These are phyloP conservation scores for Callosobruchus maculatus DNA, from an alignment of 2,888 invertebrate species.

Conservation along the genomic window DNA sequence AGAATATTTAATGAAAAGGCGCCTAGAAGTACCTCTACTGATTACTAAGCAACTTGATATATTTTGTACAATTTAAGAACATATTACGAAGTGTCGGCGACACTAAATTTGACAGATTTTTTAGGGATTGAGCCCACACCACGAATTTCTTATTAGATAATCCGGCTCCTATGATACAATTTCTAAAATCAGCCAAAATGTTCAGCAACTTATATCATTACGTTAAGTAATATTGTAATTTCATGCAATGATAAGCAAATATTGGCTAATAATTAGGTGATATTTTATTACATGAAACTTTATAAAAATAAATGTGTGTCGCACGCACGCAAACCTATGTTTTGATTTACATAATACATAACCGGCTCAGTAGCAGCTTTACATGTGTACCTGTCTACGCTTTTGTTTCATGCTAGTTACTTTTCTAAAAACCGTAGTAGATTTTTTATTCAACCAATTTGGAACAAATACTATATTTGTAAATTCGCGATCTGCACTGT, in stretches of 20 bases:
- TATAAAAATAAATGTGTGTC: neutral
- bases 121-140: neutral
- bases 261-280: slow-evolving; percentile 9
- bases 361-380: neutral
- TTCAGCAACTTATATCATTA: slow-evolving; percentile 1
- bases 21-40: too few species aligned
- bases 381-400: neutral
- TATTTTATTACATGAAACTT: slow-evolving; percentile 3
- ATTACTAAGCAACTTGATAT: too few species aligned
- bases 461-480: too few species aligned
- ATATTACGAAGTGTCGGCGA: too few species aligned
- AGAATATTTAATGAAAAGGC: too few species aligned
- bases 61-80: too few species aligned
- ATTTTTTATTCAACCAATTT: too few species aligned
- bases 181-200: neutral
- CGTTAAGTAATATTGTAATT: slow-evolving; percentile 6
- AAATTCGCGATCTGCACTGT: too few species aligned
- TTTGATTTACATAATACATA: neutral
- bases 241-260: slow-evolving; percentile 1
- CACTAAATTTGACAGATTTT: neutral
- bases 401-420: neutral
- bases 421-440: too few species aligned
- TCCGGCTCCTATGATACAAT: neutral
- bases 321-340: neutral
- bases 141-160: neutral